Percentiles rank a stretch among this genome's conserved stretches.
Conservation (phyloP, 2,113 vertebrate genomes). For the Neodon shergylaensis region DNA sequence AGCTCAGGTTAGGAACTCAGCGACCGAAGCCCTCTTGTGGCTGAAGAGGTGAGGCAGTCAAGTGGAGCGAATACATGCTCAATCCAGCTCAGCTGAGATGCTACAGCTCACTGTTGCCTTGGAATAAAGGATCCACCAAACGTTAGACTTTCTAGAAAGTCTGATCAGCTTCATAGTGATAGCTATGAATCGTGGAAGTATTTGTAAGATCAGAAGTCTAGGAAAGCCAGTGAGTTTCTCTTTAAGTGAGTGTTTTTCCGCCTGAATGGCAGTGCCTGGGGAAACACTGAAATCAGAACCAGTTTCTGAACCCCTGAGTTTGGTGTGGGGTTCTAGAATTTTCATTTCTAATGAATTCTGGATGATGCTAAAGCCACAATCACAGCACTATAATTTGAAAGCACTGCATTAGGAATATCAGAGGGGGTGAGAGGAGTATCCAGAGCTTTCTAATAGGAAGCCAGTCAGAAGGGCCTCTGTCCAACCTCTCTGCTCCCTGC, state of each 20-base stretch:
- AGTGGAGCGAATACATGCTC: background rate
- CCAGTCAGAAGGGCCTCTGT: background rate
- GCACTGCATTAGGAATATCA: background rate
- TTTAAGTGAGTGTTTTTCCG: background rate
- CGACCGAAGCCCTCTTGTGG: constrained; percentile 97
- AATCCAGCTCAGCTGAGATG: background rate
- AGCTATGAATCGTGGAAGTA: background rate
- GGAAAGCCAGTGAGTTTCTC: background rate
- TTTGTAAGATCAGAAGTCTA: background rate
- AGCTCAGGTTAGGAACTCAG: constrained; percentile 94
- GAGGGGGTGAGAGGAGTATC: background rate
- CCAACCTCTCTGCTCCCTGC: background rate
- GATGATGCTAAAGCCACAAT: background rate
- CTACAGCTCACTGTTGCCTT: background rate
- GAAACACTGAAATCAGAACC: background rate
- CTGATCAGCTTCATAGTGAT: background rate
- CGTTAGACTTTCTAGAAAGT: background rate
- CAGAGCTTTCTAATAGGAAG: background rate
- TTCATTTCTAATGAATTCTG: constrained; percentile 11
- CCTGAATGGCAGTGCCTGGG: background rate
- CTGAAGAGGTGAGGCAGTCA: constrained; percentile 88
- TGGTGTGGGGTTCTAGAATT: background rate
- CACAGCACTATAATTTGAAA: constrained; percentile 33
- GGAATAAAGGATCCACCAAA: background rate
- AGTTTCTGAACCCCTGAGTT: background rate